Base-by-base conservation (phyloP, 2,797 vertebrate genomes). In the Uromys caudimaculatus region DNA sequence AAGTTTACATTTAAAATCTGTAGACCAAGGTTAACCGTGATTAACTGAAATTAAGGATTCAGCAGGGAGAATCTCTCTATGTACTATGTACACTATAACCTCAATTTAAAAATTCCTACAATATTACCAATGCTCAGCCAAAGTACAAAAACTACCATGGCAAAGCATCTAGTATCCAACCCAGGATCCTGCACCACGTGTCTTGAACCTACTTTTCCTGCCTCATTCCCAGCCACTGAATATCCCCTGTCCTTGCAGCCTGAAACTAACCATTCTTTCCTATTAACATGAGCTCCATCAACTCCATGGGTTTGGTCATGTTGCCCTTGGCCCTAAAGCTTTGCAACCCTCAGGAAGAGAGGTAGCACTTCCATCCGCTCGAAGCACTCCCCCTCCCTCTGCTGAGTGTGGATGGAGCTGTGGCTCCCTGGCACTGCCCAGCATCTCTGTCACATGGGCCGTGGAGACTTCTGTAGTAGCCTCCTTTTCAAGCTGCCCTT, bases 401-500 rank as follows among this genome's bases (percentile, higher is more conserved):
- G 24, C 7, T 7, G 23, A 5, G 0, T 13, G 44, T 7, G 6
- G 10, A 44, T 38, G 6, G 27, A n/a, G 56, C 5, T 35, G 41
- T 17, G 24, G 2, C 16, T 92, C 27, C 38, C 58, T 38, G 38
- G 29, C 5, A 11, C 4, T 2, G 24, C 7, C 24, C 32, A 11
- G 38, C 0, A 16, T 24, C 5, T 71, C 89, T 21, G 13, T 32
- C 19, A 0, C 3, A 27, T 75, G 23, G 50, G 1, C n/a, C 50
- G 52, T 75, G 4, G 38, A 60, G 44, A 52, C 4, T 8, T 0
- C 38, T 47, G 0, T 29, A 14, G 6, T 12, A 0, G 3, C 44
- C 67, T 77, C 3, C 14, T 67, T 41, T 23, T 14, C 2, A 32
- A 58, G 16, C 27, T 58, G 21, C 17, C 41, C 1, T 21, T 10